Conservation (phyloP, 2,113 vertebrate genomes). For the Chloebia gouldiae region DNA sequence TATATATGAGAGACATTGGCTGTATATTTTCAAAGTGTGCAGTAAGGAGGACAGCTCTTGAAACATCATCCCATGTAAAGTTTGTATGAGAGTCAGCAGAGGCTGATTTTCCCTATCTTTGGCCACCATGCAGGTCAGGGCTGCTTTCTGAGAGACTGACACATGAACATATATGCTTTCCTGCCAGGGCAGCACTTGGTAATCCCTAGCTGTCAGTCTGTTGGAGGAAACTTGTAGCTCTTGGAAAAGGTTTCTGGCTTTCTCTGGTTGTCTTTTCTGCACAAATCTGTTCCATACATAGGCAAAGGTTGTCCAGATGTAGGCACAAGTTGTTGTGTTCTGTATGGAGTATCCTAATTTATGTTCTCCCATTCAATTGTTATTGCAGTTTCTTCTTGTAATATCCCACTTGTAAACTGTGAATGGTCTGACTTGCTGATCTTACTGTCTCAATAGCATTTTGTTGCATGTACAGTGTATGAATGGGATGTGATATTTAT, state of each 20-base stretch:
- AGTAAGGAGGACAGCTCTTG: neutral
- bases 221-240: neutral
- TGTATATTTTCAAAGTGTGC: neutral
- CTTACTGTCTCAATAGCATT: neutral
- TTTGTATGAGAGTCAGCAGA: neutral
- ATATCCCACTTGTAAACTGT: neutral
- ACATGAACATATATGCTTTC: neutral
- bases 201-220: neutral
- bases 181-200: neutral
- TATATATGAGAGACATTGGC: neutral
- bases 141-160: neutral
- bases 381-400: neutral
- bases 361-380: neutral
- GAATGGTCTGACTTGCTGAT: neutral
- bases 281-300: neutral
- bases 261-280: neutral
- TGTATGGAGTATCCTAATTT: neutral
- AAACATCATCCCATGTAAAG: neutral
- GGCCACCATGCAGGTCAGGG: neutral
- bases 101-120: neutral
- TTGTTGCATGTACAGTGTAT: accelerated
- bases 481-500: neutral
- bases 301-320: neutral
- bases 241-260: neutral
- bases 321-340: neutral